Base-by-base conservation (phyloP, 2,113 vertebrate genomes). In the Siphamia tubifer region DNA sequence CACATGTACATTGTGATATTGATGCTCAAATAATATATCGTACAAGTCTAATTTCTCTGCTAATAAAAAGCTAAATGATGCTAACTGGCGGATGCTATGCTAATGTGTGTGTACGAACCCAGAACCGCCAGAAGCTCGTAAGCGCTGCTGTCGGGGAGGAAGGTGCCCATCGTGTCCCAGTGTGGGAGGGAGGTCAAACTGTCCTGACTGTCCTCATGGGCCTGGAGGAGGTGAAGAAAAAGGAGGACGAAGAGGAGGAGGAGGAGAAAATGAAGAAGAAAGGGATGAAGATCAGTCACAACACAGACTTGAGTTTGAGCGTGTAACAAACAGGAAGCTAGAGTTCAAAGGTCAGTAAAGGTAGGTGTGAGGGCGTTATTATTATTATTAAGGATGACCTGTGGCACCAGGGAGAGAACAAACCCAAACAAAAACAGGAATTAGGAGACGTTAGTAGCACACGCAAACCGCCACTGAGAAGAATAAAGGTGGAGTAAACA, bases 191-290 rank as follows among this genome's bases (percentile, higher is more conserved):
- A 90, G 58, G 91, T 95, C 95, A 97, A 90, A 64, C 95, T 96
- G 87, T 98, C 97, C 69, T 87, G 90, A 89, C 96, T 97, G 28
- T 96, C 95, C 84, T 99, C 98, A 98, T 98, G 94, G 90, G 94
- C 88, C 97, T 99, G 84, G 17, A 75, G 68, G 32, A 21, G 44
- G 16, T 17, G 40, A 9, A n/a, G n/a, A n/a, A n/a, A n/a, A n/a
- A 2, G 4, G 4, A 1, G 44, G 20, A 25, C 16, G 11, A n/a
- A 34, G 28, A 38, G 2, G 28, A 30, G 19, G 16, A 23, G 25
- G 23, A 40, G 5, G n/a, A n/a, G n/a, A n/a, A n/a, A n/a, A n/a
- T 23, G 48, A 40, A 60, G 10, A 55, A n/a, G 23, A 10, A 52
- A 19, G 2, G 1, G 38, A 32, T 60, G 5, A 58, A 65, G 15